Evolutionary conservation across 2,113 vertebrate species (phyloP), one percentile per base, ranked within the genome.

Genomic region (Rhineura floridana): DNA sequence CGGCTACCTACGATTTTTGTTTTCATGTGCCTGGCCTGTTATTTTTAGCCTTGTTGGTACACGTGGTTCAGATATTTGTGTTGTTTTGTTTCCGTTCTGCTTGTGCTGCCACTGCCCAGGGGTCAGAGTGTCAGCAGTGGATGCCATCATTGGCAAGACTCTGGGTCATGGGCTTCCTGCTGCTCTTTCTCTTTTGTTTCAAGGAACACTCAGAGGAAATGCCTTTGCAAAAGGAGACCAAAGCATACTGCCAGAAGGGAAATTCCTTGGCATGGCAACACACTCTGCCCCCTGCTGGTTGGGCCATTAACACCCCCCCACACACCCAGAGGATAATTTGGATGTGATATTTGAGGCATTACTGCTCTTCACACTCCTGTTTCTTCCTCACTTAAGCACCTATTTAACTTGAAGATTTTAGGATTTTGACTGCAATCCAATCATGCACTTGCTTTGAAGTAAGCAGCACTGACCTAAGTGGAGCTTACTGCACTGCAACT

Each of bases 201-300:
- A 48, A 77, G 81, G 55, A 76, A 88, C 42, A n/a, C n/a, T n/a
- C 33, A 63, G 55, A 52, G 87, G 81, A 88, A 88, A 88, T 83
- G 87, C 87, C 81, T 42, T 55, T 25, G 17, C 55, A 44, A 48
- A 69, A 39, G 81, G 46, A 77, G n/a, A 52, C 55, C 1, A n/a
- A 25, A 17, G 4, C 46, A 42, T 30, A 52, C 21, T 36, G 42
- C 30, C 42, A 77, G 55, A 46, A 30, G 28, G 84, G 72, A 81
- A 81, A 72, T 81, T 72, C 86, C 77, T 72, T 36, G 36, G 30
- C 23, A 28, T 55, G 73, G 48, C 28, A 81, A n/a, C 23, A 17
- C 17, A 15, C 4, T 44, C 73, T 86, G 70, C 55, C 44, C 63
- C 21, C 44, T 65, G 50, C 39, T 72, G 76, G 84, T 33, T 67